Conservation (phyloP, 2,888 invertebrate genomes). For the Eulithis prunata region DNA sequence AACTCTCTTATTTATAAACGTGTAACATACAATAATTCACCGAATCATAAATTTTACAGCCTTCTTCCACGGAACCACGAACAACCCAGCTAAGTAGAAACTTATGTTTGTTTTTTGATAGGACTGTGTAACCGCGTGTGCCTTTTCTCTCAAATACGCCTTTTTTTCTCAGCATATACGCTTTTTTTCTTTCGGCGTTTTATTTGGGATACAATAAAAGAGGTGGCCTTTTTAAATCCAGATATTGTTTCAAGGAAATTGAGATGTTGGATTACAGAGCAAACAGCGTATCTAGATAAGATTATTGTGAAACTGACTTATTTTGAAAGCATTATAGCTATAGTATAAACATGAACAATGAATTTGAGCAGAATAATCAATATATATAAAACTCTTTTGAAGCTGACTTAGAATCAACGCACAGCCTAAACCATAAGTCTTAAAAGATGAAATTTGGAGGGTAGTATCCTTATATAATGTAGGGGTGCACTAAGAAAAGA, state of each 20-base stretch:
- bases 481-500: too few relatives aligned
- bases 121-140: conserved; percentile 78
- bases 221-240: conserved; percentile 67
- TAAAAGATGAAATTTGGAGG: too few relatives aligned
- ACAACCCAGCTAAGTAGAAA: conserved; percentile 77
- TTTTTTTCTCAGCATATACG: conserved; percentile 55
- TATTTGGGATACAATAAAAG: conserved; percentile 77
- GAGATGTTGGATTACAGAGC: conserved; percentile 53
- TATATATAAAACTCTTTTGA: too few relatives aligned
- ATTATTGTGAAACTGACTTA: conserved; percentile 12
- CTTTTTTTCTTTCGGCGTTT: conserved; percentile 59
- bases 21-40: conserved; percentile 65
- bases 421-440: too few relatives aligned
- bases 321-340: background rate
- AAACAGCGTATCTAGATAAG: conserved; percentile 35
- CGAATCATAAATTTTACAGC: conserved; percentile 81
- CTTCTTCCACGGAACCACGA: conserved; percentile 70
- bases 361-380: too few relatives aligned
- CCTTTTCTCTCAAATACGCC: conserved; percentile 70
- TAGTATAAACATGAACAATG: too few relatives aligned
- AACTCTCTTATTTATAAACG: conserved; percentile 31
- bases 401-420: too few relatives aligned
- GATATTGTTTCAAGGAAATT: conserved; percentile 78
- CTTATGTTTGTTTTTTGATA: conserved; percentile 81
- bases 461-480: too few relatives aligned